phyloP scores from a whole-genome alignment of 2,113 vertebrate species.

The Pituophis catenifer region DNA sequence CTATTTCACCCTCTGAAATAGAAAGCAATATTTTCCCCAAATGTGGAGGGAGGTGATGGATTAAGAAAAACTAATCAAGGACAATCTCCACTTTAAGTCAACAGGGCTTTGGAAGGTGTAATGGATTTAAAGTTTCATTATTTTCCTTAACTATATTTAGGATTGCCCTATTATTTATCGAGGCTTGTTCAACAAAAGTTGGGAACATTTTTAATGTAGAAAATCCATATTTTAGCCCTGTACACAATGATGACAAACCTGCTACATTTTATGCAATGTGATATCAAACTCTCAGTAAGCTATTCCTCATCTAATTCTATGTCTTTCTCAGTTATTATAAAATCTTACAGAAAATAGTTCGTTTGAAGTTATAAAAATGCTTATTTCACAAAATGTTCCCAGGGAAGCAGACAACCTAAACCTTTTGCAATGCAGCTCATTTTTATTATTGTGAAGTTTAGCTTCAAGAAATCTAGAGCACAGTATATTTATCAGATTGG shows the following conservation, averaged over 20 bases:
- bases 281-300: background rate
- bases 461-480: background rate
- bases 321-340: background rate
- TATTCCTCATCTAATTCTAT: background rate
- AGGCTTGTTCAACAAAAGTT: background rate
- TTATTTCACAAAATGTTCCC: background rate
- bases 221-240: too few species aligned
- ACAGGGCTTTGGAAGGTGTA: background rate
- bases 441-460: background rate
- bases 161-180: background rate
- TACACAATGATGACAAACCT: background rate
- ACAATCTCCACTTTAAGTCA: background rate
- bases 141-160: background rate
- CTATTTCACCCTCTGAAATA: background rate
- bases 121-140: background rate
- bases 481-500: background rate
- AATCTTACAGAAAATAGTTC: background rate
- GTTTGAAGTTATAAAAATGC: background rate
- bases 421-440: background rate
- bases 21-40: background rate
- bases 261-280: background rate
- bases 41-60: background rate
- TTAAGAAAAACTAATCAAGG: background rate
- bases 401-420: background rate
- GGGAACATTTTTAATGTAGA: background rate